These are phyloP conservation scores for Temnothorax nylanderi DNA, from an alignment of 1,140 invertebrate species.

Conservation along the genomic window DNA sequence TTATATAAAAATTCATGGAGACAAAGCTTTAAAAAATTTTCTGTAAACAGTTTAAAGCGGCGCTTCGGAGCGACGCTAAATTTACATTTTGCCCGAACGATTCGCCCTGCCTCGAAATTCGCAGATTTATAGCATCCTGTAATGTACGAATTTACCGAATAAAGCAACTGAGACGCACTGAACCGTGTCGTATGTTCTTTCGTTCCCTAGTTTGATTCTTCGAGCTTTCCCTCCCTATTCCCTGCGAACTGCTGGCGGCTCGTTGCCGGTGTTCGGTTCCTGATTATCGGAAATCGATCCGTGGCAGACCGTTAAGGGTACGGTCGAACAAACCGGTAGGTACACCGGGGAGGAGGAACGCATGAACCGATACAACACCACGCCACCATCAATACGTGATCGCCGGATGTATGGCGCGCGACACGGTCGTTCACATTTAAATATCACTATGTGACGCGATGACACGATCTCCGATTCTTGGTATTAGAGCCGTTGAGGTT, in stretches of 20 bases:
- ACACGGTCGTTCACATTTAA: constrained; percentile 76
- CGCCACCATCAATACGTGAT: constrained; percentile 47
- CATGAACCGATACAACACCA: constrained; percentile 32
- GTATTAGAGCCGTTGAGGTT: neutral
- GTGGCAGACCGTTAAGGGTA: constrained; percentile 68
- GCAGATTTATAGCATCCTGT: constrained; percentile 41
- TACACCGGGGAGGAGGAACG: constrained; percentile 26
- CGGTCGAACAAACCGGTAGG: constrained; percentile 61
- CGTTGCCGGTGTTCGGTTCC: constrained; percentile 63
- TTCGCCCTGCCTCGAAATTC: neutral
- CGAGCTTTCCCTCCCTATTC: constrained; percentile 24
- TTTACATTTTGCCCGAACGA: constrained; percentile 35
- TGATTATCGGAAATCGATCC: constrained; percentile 79
- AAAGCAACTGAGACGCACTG: constrained; percentile 42
- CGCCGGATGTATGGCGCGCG: constrained; percentile 45
- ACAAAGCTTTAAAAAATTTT: neutral
- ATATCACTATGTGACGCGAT: constrained; percentile 68
- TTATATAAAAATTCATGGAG: neutral
- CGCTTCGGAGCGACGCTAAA: neutral
- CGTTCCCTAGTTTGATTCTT: constrained; percentile 63
- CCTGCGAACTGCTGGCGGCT: constrained; percentile 15
- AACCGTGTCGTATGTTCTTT: constrained; percentile 58
- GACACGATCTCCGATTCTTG: constrained; percentile 26
- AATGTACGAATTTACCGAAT: constrained; percentile 60
- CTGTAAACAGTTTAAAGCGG: neutral